phyloP scores from a whole-genome alignment of 2,888 invertebrate species.

The Branchellion lobata region DNA sequence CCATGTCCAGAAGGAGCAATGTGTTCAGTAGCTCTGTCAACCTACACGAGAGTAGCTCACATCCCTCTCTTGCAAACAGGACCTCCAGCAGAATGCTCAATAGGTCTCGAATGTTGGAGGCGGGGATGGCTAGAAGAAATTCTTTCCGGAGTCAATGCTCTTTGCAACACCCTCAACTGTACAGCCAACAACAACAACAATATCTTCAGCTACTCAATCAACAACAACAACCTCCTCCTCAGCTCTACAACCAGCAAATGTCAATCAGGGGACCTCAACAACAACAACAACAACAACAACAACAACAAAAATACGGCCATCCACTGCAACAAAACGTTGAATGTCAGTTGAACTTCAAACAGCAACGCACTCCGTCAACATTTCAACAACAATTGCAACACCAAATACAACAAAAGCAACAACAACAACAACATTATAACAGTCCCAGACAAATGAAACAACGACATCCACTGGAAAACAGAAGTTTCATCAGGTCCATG shows the following conservation, averaged over 20 bases:
- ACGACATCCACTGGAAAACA: too few species aligned
- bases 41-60: background rate
- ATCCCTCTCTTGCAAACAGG: background rate
- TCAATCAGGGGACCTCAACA: too few species aligned
- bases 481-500: background rate
- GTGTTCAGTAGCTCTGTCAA: slow-evolving; percentile 6
- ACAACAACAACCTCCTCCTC: background rate
- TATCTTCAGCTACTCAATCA: background rate
- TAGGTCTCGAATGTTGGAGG: background rate
- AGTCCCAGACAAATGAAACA: too few species aligned
- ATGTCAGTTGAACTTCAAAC: too few species aligned
- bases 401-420: too few species aligned
- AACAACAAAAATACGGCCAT: too few species aligned
- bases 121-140: background rate
- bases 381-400: too few species aligned
- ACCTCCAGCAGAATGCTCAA: background rate
- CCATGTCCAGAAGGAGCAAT: slow-evolving; percentile 47
- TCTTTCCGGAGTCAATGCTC: background rate
- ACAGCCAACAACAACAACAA: background rate
- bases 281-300: too few species aligned
- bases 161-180: background rate
- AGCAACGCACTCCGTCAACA: too few species aligned
- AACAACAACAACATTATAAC: too few species aligned
- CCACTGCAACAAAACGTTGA: too few species aligned
- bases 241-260: background rate